These are phyloP conservation scores for Platysteira castanea DNA, from an alignment of 2,113 vertebrate genomes.

Conservation along the genomic window DNA sequence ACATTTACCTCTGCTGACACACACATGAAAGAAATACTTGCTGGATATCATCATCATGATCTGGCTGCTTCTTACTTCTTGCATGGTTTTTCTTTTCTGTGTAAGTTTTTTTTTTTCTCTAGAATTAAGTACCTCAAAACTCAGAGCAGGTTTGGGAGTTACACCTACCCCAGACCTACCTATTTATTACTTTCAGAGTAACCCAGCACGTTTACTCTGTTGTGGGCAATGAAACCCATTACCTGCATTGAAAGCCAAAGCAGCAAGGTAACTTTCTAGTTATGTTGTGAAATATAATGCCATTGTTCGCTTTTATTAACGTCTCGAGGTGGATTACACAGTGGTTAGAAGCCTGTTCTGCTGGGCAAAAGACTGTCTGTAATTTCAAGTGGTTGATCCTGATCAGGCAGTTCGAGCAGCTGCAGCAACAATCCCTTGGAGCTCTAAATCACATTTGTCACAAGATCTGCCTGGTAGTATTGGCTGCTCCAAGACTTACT, in stretches of 20 bases:
- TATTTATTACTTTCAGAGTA: background rate
- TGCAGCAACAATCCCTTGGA: background rate
- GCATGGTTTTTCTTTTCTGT: background rate
- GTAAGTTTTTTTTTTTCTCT: background rate
- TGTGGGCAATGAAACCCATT: background rate
- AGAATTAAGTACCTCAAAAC: background rate
- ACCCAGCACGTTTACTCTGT: background rate
- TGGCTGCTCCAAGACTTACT: background rate
- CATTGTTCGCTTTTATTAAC: constrained; percentile 1
- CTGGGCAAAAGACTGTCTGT: background rate
- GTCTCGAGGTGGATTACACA: background rate
- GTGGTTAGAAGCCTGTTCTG: background rate
- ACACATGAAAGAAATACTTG: background rate
- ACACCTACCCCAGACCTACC: background rate
- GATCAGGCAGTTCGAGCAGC: background rate
- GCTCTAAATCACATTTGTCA: constrained; percentile 7
- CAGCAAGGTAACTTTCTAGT: constrained; percentile 41
- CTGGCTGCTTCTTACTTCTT: background rate
- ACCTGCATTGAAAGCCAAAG: background rate
- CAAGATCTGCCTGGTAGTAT: background rate
- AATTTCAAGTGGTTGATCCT: constrained; percentile 23
- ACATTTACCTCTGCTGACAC: background rate
- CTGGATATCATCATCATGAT: background rate
- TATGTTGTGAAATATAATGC: background rate
- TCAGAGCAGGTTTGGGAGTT: background rate